Percentiles rank a stretch among this genome's conserved stretches.
These are phyloP conservation scores for Acleris emargana DNA, from an alignment of 2,888 invertebrate genomes.

Conservation along the genomic window DNA sequence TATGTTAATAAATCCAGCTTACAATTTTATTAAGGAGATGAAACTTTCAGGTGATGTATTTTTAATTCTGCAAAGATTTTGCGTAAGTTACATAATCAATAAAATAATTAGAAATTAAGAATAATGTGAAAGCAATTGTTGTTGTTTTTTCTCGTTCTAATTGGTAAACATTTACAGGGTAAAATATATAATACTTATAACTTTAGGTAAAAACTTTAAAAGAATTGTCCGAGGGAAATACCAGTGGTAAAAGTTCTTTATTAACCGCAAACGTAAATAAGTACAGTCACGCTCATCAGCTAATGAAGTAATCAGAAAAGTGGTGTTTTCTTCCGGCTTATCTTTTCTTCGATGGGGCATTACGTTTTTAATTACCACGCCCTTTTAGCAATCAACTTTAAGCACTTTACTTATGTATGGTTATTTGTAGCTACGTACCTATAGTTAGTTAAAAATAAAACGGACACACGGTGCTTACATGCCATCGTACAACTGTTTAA, in stretches of 20 bases:
- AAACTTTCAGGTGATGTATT: no score
- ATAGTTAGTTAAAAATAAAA: neutral
- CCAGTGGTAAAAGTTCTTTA: slow-evolving; percentile 22
- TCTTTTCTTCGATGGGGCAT: slow-evolving; percentile 80
- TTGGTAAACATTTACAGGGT: neutral
- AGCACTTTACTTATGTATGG: slow-evolving; percentile 11
- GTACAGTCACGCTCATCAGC: slow-evolving; percentile 69
- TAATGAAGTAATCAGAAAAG: slow-evolving; percentile 83
- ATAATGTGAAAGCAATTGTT: no score
- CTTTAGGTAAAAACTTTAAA: neutral
- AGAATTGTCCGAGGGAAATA: slow-evolving; percentile 3
- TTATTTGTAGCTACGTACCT: neutral
- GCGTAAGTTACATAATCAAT: no score
- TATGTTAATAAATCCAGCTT: no score
- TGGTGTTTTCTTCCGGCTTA: slow-evolving; percentile 81
- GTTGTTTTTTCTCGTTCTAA: no score
- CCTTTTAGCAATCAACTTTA: slow-evolving; percentile 46
- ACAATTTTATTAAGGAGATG: no score
- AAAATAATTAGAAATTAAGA: no score
- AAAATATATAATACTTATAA: slow-evolving; percentile 1
- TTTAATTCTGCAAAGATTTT: no score
- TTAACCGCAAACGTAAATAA: slow-evolving; percentile 39
- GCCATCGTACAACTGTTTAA: no score
- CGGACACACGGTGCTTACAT: neutral
- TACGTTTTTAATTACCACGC: slow-evolving; percentile 77